phyloP scores from a whole-genome alignment of 2,113 vertebrate genomes.

The Microtus ochrogaster region DNA sequence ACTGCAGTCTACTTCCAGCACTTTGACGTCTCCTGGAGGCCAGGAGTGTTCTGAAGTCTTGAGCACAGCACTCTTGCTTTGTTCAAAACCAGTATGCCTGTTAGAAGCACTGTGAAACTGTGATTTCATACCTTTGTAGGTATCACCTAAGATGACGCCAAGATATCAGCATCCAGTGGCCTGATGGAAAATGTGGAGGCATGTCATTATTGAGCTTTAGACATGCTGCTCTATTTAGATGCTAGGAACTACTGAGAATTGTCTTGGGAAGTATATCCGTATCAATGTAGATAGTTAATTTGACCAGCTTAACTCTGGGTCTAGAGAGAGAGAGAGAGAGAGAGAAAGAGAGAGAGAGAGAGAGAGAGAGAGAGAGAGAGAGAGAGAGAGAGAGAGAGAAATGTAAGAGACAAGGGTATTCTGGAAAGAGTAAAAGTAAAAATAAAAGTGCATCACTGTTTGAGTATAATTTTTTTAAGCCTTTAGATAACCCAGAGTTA shows the following conservation, averaged over 20 bases:
- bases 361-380: too few species aligned
- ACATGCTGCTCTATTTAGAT: neutral
- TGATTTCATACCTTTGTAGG: neutral
- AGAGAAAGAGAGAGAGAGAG: too few species aligned
- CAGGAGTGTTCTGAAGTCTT: neutral
- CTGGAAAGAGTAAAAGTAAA: neutral
- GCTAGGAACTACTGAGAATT: neutral
- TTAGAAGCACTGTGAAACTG: neutral
- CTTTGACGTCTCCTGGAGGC: neutral
- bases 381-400: rapidly evolving
- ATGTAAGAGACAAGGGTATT: neutral
- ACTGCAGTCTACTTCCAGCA: neutral
- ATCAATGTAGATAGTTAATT: neutral
- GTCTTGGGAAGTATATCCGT: neutral
- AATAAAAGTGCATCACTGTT: neutral
- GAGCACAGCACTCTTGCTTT: neutral
- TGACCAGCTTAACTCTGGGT: neutral
- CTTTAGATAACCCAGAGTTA: neutral
- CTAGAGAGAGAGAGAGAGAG: too few species aligned
- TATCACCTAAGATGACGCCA: neutral
- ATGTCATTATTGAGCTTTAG: neutral
- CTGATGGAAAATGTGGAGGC: slow-evolving; percentile 3
- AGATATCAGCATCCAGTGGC: neutral
- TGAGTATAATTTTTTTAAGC: neutral
- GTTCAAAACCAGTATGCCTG: slow-evolving; percentile 10